A percentile compares a stretch with the other conserved stretches of the same genome.
Conservation (phyloP, 2,797 vertebrate species). For the Nannoperca obscura region DNA sequence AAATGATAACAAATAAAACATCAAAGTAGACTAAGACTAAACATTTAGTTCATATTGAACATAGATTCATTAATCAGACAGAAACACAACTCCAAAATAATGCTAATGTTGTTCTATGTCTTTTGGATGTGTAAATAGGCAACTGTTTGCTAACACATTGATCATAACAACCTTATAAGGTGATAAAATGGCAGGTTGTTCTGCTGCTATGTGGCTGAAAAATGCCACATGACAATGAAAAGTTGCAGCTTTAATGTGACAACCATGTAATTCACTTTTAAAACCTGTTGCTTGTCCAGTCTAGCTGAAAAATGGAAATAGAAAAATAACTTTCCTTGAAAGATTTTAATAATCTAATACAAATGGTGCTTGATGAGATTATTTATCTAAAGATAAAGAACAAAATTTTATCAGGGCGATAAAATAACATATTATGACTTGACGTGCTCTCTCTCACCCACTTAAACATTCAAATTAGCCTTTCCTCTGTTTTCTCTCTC, state of each 20-base stretch:
- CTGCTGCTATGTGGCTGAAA: background rate
- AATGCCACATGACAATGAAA: background rate
- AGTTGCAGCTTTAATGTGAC: background rate
- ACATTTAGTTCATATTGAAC: background rate
- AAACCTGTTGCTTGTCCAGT: background rate
- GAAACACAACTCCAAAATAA: background rate
- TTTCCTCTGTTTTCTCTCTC: constrained; percentile 19
- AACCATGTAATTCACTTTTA: background rate
- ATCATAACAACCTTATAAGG: background rate
- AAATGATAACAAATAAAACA: too few relatives aligned
- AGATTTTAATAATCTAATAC: background rate
- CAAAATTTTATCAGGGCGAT: background rate
- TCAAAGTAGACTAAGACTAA: too few relatives aligned
- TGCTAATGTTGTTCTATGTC: background rate
- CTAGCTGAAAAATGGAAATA: background rate
- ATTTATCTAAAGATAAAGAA: background rate
- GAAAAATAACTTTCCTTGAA: background rate
- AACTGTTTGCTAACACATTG: background rate
- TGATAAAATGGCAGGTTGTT: background rate
- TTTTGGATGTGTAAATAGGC: background rate
- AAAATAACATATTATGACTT: background rate
- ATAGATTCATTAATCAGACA: background rate
- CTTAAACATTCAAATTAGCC: background rate
- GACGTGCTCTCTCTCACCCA: background rate
- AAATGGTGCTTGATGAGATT: background rate